phyloP scores from a whole-genome alignment of 2,113 vertebrate genomes.

The Neodontobutis hainanensis region DNA sequence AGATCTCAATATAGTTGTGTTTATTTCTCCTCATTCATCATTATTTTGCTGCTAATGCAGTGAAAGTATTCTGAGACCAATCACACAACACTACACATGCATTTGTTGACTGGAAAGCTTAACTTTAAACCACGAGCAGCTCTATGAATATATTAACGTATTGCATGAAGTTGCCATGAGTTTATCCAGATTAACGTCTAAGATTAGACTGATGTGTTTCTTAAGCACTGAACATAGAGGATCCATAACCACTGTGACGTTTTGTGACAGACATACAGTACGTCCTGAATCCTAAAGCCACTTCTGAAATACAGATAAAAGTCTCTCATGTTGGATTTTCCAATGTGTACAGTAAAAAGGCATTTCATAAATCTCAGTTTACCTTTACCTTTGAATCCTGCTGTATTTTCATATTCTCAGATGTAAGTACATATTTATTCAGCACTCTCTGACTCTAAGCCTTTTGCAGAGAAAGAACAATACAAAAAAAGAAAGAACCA shows the following conservation, averaged over 20 bases:
- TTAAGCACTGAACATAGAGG: constrained; percentile 3
- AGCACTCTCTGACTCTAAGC: no score
- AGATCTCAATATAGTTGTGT: neutral
- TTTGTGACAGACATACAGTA: neutral
- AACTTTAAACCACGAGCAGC: constrained; percentile 28
- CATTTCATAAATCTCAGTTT: no score
- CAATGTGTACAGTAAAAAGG: no score
- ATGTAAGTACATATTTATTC: no score
- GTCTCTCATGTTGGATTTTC: no score
- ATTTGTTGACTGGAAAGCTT: constrained; percentile 8
- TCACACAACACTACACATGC: constrained; percentile 10
- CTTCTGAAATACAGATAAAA: neutral
- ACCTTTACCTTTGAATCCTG: no score
- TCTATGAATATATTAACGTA: constrained; percentile 44
- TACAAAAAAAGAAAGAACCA: no score
- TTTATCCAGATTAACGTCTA: constrained; percentile 31
- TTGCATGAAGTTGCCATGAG: constrained; percentile 36
- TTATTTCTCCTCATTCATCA: neutral
- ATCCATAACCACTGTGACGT: neutral
- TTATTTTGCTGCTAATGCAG: constrained; percentile 15
- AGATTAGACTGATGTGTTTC: constrained; percentile 3
- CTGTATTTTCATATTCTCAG: no score
- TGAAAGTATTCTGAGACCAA: constrained; percentile 33
- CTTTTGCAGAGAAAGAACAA: no score
- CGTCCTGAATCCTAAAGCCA: neutral